Base-by-base conservation (phyloP, 2,113 vertebrate species). In the Halcyon malimbica region DNA sequence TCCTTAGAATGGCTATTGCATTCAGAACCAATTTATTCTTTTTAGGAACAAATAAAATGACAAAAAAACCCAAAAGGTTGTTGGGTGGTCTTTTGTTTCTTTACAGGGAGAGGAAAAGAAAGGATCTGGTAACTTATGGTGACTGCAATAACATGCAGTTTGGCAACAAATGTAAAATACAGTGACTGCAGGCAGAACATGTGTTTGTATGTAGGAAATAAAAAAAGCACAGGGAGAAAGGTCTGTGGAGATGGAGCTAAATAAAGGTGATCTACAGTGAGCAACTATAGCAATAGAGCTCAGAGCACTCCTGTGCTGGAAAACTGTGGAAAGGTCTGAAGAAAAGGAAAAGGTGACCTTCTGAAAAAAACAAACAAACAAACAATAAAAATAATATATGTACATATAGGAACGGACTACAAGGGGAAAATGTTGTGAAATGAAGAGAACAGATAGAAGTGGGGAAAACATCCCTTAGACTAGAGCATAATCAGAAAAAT, bases 401-500 rank as follows among this genome's bases (percentile, higher is more conserved):
- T 4, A 51, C 5, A 10, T 46, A 46, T 46, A 14, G 11, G 25
- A 60, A 60, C 17, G 12, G 10, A 29, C 33, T 50, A 56, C 29
- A 21, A 70, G 13, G 9, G 86, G 51, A 65, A 86, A 41, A 65
- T 2, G 0, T 41, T 2, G 0, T 41, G 20, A 76, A 90, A 57
- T 57, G 1, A 48, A 89, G 7, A 6, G 2, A 48, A 70, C 12
- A 50, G 24, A 29, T 5, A 31, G 18, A 51, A 69, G 1, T 16
- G 4, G 20, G 6, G 0, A 28, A 12, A 46, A 82, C 48, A 46
- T 2, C 1, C 2, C 9, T 68, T 28, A 44, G 20, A 59, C 4
- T 4, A 41, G 11, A 62, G 8, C 3, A 10, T 41, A 90, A 46
- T 20, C 3, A 65, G 42, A 74, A 76, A 76, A 78, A 48, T 7